phyloP scores from a whole-genome alignment of 2,113 vertebrate genomes.

The Heptranchias perlo region DNA sequence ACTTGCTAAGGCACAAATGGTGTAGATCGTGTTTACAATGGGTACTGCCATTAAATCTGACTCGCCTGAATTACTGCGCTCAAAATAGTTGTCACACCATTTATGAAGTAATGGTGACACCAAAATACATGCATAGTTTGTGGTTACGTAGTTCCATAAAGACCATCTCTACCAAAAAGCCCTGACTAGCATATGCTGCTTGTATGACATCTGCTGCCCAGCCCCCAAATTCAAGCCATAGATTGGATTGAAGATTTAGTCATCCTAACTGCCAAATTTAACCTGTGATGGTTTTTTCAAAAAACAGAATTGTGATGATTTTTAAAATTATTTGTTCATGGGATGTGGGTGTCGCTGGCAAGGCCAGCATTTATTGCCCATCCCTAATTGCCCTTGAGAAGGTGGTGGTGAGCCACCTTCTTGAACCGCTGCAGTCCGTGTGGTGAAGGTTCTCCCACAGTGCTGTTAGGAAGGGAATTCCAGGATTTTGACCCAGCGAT shows the following conservation, averaged over 20 bases:
- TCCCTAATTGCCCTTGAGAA: too few species aligned
- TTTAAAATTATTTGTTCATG: too few species aligned
- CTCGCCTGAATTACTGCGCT: not conserved
- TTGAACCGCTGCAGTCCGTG: too few species aligned
- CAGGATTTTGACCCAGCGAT: too few species aligned
- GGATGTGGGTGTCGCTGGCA: too few species aligned
- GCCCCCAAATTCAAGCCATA: too few species aligned
- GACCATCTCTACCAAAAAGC: not conserved
- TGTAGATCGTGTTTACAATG: not conserved
- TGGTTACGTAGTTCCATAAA: not conserved
- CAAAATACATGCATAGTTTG: not conserved
- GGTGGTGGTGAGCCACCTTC: too few species aligned
- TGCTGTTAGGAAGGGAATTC: too few species aligned
- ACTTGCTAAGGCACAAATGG: not conserved
- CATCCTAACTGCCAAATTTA: not conserved
- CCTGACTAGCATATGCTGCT: not conserved
- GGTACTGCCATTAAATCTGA: not conserved
- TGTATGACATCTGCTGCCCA: not conserved
- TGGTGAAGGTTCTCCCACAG: too few species aligned
- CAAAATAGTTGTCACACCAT: not conserved
- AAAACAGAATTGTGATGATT: not conserved
- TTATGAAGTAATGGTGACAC: not conserved
- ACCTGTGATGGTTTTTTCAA: not conserved
- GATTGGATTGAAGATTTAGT: not conserved
- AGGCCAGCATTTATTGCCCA: too few species aligned